Conservation (phyloP, 2,888 invertebrate genomes). For the Adineta ricciae region DNA sequence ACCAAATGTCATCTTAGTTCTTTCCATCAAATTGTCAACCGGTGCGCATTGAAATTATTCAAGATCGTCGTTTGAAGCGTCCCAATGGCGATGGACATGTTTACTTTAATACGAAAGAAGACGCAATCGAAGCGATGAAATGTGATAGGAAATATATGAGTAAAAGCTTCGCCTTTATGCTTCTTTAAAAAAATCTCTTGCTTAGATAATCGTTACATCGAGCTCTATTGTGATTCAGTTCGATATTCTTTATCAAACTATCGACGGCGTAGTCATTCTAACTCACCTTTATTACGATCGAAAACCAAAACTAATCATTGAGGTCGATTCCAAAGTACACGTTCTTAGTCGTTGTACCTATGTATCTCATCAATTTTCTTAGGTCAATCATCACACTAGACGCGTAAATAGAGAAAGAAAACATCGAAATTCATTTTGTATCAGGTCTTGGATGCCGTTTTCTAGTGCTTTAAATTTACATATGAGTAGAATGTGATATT, state of each 20-base stretch:
- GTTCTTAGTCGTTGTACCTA: not conserved
- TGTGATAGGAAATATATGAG: constrained; percentile 11
- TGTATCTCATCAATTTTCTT: not conserved
- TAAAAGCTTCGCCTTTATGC: not conserved
- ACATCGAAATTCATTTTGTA: too few species aligned
- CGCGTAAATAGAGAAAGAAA: too few species aligned
- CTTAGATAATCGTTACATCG: not conserved
- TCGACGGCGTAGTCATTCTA: not conserved
- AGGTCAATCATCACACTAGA: not conserved
- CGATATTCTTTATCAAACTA: not conserved
- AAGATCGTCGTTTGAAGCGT: not conserved
- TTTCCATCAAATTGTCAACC: not conserved
- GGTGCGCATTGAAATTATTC: not conserved
- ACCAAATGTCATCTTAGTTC: not conserved
- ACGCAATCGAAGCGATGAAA: not conserved
- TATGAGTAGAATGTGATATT: not conserved
- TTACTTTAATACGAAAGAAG: not conserved
- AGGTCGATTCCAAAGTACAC: not conserved
- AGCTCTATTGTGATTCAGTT: not conserved
- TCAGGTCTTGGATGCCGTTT: too few species aligned
- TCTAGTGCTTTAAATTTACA: not conserved
- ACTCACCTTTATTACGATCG: too few species aligned
- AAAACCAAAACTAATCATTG: not conserved
- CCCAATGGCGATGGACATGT: not conserved
- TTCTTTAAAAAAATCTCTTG: too few species aligned